Percentiles rank a stretch among this genome's conserved stretches.
These are phyloP conservation scores for Sylvia atricapilla DNA, from an alignment of 2,113 vertebrate species.

Conservation along the genomic window DNA sequence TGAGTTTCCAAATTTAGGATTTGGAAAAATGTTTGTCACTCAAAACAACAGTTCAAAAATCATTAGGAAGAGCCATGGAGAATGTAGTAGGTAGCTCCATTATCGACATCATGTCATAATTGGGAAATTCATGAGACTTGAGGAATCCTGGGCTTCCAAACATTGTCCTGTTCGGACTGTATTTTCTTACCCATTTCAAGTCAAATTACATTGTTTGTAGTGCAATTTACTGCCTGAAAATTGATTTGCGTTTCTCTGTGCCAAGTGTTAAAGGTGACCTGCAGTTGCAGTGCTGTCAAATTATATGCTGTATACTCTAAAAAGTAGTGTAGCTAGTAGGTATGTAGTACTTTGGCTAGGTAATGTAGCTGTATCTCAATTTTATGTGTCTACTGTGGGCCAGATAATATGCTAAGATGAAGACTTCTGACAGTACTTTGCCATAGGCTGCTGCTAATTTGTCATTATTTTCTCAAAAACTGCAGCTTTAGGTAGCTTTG, in stretches of 20 bases:
- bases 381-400: background rate
- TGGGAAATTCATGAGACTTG: background rate
- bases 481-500: background rate
- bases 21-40: background rate
- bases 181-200: conserved; percentile 8
- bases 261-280: conserved; percentile 24
- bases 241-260: background rate
- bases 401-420: background rate
- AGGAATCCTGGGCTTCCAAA: background rate
- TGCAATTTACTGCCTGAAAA: background rate
- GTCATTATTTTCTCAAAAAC: background rate
- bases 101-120: background rate
- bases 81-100: background rate
- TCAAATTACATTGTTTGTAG: background rate
- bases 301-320: background rate
- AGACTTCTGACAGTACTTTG: background rate
- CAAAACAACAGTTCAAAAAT: conserved; percentile 4
- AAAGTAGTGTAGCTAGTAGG: background rate
- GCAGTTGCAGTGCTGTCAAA: background rate
- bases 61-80: background rate
- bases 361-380: background rate
- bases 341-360: background rate
- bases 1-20: background rate
- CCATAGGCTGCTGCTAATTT: background rate
- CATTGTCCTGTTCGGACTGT: background rate